Evolutionary conservation across 53 echinoderm and acorn worm species (phyloP), one percentile per base, ranked within the genome.

Genomic region (Zoroaster sp.): DNA sequence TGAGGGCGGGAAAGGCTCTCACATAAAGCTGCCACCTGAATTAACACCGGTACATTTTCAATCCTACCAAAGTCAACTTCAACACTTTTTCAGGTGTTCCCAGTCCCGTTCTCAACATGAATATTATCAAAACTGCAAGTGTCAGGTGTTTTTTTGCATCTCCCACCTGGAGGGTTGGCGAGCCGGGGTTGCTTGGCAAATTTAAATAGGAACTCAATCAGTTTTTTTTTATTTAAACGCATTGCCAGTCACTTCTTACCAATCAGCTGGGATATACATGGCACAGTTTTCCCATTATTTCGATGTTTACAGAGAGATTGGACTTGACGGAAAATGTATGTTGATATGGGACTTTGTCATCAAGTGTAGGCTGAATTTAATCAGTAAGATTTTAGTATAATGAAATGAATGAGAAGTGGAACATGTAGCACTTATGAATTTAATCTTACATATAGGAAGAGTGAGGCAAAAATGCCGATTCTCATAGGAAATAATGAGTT

Each of bases 171-270:
- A 49, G 32, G 30, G 51, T 36, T 53, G 78, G 53, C 63, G 13
- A 32, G 25, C 3, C 59, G 20, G 54, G 78, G 23, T 78, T 53
- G 59, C 78, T 51, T 20, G 14, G 39, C 78, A 78, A 78, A 78
- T 78, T 78, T 78, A 20, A 54, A 59, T 39, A 59, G 78, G 8
- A 78, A 78, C 2, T 4, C 78, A 63, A 59, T 78, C 78, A 21
- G 39, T 63, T 78, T 78, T 37, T 28, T 59, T 45, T 36, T 59
- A 32, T 78, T 35, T 28, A 54, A 51, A 38, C 20, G 34, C 36
- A 37, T 18, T 15, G 37, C 54, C 59, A 32, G n/a, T 54, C 54
- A 11, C 14, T 78, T 51, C 12, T 18, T 21, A 53, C 9, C 34
- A 0, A 35, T 49, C 33, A 10, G 77, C 17, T n/a, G 25, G 14